A percentile compares a stretch with the other conserved stretches of the same genome.
phyloP scores from a whole-genome alignment of 2,797 vertebrate species.

The Lagodon rhomboides region DNA sequence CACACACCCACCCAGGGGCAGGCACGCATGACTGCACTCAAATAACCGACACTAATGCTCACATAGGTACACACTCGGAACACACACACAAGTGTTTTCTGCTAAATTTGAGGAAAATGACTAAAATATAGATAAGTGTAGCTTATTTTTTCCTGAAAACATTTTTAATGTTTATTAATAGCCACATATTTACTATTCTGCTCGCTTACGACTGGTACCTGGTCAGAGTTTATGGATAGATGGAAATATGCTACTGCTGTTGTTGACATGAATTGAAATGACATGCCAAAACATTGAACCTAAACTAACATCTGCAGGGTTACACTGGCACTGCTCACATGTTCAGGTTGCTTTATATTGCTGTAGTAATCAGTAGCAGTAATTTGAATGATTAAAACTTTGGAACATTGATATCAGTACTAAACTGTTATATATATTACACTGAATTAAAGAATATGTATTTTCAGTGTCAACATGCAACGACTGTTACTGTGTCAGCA shows the following conservation, averaged over 20 bases:
- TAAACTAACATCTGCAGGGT: conserved; percentile 1
- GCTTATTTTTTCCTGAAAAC: conserved; percentile 32
- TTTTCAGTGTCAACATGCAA: too few species aligned
- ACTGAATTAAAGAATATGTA: too few species aligned
- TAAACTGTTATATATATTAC: background rate
- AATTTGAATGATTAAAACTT: background rate
- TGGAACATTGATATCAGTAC: background rate
- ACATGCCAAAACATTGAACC: background rate
- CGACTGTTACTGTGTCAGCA: too few species aligned
- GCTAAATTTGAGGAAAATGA: conserved; percentile 27
- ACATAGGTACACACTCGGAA: conserved; percentile 11
- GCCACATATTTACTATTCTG: conserved; percentile 21
- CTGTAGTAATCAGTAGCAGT: background rate
- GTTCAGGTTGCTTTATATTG: background rate
- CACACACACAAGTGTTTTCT: conserved; percentile 12
- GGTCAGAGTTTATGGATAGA: conserved; percentile 7
- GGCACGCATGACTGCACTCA: conserved; percentile 41
- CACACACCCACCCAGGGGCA: conserved; percentile 23
- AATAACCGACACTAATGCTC: conserved; percentile 44
- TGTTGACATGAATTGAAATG: conserved; percentile 23
- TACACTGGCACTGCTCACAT: background rate
- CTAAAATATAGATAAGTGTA: conserved; percentile 45
- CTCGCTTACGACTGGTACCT: conserved; percentile 25
- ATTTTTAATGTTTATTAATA: conserved; percentile 44
- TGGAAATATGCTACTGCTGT: conserved; percentile 19